Evolutionary conservation across 2,797 vertebrate species (phyloP).

Genomic region (Rhabdomys pumilio): DNA sequence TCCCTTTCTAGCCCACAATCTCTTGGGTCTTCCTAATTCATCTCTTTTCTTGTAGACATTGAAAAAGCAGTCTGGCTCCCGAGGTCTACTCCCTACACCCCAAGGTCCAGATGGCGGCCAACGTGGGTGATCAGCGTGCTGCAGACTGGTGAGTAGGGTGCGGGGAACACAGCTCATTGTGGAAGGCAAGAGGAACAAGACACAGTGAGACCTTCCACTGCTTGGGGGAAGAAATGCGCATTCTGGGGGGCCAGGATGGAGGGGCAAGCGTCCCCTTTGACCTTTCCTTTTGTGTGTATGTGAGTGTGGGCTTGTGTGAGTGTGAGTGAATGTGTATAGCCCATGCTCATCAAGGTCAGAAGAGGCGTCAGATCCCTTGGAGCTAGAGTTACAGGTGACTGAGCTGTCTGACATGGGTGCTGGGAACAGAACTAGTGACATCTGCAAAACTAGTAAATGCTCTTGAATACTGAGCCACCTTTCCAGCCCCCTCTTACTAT

Average conservation of each 20-base stretch:
- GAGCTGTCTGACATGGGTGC: not conserved
- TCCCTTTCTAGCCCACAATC: not conserved
- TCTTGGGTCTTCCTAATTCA: not conserved
- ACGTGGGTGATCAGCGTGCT: slow-evolving; percentile 86
- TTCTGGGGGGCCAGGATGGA: not conserved
- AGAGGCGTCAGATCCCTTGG: not conserved
- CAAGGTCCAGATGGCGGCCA: slow-evolving; percentile 86
- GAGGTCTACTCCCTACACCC: slow-evolving; percentile 54
- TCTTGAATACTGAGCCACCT: not conserved
- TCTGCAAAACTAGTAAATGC: not conserved
- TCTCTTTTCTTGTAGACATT: slow-evolving; percentile 58
- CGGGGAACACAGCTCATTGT: not conserved
- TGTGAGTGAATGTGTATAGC: too few relatives aligned
- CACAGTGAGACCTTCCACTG: not conserved
- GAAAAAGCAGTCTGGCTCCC: slow-evolving; percentile 75
- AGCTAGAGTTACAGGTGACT: not conserved
- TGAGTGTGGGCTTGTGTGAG: not conserved
- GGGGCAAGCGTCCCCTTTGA: not conserved
- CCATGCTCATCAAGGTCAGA: not conserved
- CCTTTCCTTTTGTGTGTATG: not conserved
- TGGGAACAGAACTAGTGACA: not conserved
- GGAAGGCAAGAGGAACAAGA: not conserved
- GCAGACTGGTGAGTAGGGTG: slow-evolving; percentile 85
- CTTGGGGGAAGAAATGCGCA: not conserved
- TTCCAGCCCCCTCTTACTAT: not conserved